phyloP scores from a whole-genome alignment of 2,113 vertebrate species.

The Bombycilla garrulus region DNA sequence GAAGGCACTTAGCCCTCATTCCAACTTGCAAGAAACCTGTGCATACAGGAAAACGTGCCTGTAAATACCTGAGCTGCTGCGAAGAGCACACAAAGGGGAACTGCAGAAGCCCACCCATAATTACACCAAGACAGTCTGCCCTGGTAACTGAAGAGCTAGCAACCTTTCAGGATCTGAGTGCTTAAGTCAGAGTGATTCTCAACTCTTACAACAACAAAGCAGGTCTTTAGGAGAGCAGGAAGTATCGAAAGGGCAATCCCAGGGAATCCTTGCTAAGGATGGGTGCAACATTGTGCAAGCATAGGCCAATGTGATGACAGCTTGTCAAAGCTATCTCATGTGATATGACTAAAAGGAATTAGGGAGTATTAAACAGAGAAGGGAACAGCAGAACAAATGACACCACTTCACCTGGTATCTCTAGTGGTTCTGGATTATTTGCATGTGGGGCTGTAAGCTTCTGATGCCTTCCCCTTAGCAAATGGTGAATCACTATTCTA shows the following conservation, averaged over 20 bases:
- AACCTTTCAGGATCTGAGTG: background rate
- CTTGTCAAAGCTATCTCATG: background rate
- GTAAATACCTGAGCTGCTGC: background rate
- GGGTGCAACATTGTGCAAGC: background rate
- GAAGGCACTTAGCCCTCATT: background rate
- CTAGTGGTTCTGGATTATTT: background rate
- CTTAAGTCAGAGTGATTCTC: background rate
- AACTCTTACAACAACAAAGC: background rate
- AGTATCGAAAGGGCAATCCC: background rate
- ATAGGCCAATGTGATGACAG: background rate
- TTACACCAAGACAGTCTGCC: background rate
- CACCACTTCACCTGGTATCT: background rate
- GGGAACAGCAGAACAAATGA: background rate
- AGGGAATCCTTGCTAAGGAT: background rate
- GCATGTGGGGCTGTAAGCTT: background rate
- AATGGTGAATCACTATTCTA: background rate
- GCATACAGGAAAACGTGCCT: background rate
- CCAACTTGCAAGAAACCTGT: background rate
- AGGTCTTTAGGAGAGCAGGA: background rate
- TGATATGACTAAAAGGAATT: background rate
- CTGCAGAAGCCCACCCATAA: background rate
- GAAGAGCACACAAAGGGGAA: background rate
- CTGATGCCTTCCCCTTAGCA: background rate
- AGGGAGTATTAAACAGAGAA: background rate
- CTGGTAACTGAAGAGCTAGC: background rate